Percentiles rank a stretch among this genome's conserved stretches.
phyloP scores from a whole-genome alignment of 2,888 invertebrate genomes.

The Oscheius sp. region DNA sequence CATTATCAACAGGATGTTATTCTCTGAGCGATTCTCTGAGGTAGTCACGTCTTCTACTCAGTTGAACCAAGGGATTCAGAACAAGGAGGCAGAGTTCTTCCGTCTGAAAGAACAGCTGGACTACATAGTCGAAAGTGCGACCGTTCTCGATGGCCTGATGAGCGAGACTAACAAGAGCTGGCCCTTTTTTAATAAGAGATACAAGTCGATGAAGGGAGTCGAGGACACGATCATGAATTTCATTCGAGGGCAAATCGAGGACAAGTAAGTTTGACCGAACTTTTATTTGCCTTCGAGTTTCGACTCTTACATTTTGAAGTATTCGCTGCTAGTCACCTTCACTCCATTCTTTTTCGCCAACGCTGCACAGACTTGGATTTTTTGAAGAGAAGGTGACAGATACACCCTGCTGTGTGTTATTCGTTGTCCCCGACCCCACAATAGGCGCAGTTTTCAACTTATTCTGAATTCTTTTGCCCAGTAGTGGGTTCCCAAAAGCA shows the following conservation, averaged over 20 bases:
- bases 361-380: no score
- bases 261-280: neutral
- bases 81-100: constrained; percentile 26
- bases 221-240: constrained; percentile 1
- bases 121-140: neutral
- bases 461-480: no score
- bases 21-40: constrained; percentile 29
- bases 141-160: constrained; percentile 2
- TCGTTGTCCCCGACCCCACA: no score
- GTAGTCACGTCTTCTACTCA: neutral
- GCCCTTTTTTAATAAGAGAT: constrained; percentile 7
- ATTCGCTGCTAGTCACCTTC: no score
- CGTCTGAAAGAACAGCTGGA: constrained; percentile 10
- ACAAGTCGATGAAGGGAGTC: neutral
- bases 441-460: no score
- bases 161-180: constrained; percentile 1
- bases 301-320: no score
- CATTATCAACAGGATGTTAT: constrained; percentile 30
- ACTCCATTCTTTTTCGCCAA: no score
- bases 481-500: no score
- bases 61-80: neutral
- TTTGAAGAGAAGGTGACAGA: no score
- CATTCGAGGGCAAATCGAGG: constrained; percentile 4
- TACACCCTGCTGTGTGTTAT: no score
- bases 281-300: no score